Evolutionary conservation across 2,888 invertebrate species (phyloP).

Genomic region (Amorpha juglandis): DNA sequence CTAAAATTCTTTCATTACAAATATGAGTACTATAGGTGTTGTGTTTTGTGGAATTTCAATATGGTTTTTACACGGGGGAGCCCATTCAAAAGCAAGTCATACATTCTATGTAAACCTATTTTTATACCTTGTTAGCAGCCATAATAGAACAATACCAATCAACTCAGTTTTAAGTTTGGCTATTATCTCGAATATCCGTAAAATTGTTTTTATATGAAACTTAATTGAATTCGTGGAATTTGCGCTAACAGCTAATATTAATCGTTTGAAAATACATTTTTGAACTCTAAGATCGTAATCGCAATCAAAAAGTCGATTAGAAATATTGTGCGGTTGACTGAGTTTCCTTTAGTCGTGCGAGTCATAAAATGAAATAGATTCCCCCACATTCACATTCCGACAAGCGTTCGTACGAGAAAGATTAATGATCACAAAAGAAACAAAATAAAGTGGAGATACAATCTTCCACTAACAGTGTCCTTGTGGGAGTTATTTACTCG

Average conservation of each 20-base stretch:
- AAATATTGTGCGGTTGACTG: conserved; percentile 82
- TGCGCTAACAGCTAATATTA: conserved; percentile 28
- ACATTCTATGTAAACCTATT: not conserved
- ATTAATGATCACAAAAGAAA: conserved; percentile 85
- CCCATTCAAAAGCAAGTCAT: too few relatives aligned
- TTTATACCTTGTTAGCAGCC: not conserved
- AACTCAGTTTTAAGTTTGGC: not conserved
- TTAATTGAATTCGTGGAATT: not conserved
- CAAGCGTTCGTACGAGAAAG: conserved; percentile 85
- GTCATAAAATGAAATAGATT: conserved; percentile 85
- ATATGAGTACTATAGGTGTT: too few relatives aligned
- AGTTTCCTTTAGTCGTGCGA: conserved; percentile 77
- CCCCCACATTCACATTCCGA: conserved; percentile 85
- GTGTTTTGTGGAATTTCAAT: too few relatives aligned
- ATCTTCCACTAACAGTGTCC: conserved; percentile 84
- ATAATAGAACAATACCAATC: not conserved
- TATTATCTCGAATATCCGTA: not conserved
- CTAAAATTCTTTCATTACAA: too few relatives aligned
- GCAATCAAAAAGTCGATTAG: conserved; percentile 85
- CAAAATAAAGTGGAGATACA: conserved; percentile 84
- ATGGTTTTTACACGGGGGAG: too few relatives aligned
- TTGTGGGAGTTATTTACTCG: conserved; percentile 77
- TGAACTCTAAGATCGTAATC: conserved; percentile 57
- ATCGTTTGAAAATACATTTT: conserved; percentile 42
- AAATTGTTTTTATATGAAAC: not conserved